phyloP scores from a whole-genome alignment of 2,113 vertebrate species.

The Capra hircus region DNA sequence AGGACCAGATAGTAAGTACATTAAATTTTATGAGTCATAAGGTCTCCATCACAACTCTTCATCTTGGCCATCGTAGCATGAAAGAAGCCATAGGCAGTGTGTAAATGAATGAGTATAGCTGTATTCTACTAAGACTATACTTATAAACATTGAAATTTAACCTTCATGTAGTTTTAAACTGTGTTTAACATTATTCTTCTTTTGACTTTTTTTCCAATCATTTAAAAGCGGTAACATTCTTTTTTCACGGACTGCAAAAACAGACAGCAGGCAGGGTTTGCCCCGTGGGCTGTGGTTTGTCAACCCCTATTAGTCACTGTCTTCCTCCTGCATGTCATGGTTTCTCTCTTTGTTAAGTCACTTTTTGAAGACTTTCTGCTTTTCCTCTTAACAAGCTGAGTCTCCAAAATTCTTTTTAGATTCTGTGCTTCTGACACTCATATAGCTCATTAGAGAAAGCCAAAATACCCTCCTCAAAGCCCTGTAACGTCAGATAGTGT shows the following conservation, averaged over 20 bases:
- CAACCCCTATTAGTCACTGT: not conserved
- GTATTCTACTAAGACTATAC: not conserved
- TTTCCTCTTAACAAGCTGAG: not conserved
- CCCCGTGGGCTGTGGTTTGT: fast-evolving
- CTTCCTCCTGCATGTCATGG: not conserved
- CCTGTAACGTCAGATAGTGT: not conserved
- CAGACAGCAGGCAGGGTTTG: not conserved
- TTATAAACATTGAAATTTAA: not conserved
- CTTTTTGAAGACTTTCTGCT: not conserved
- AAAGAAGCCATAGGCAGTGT: not conserved
- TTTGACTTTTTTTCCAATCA: not conserved
- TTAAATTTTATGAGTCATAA: not conserved
- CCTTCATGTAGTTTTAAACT: not conserved
- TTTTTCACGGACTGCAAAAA: not conserved
- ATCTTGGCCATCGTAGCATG: fast-evolving
- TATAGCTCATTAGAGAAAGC: not conserved
- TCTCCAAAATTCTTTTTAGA: not conserved
- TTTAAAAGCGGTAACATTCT: not conserved
- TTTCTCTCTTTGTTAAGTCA: not conserved
- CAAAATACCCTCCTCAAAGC: not conserved
- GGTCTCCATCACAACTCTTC: not conserved
- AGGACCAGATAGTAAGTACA: not conserved
- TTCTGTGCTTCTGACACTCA: not conserved
- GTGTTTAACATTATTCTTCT: not conserved
- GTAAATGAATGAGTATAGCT: not conserved